These are phyloP conservation scores for Lithophane socia DNA, from an alignment of 2,888 invertebrate species.

Conservation along the genomic window DNA sequence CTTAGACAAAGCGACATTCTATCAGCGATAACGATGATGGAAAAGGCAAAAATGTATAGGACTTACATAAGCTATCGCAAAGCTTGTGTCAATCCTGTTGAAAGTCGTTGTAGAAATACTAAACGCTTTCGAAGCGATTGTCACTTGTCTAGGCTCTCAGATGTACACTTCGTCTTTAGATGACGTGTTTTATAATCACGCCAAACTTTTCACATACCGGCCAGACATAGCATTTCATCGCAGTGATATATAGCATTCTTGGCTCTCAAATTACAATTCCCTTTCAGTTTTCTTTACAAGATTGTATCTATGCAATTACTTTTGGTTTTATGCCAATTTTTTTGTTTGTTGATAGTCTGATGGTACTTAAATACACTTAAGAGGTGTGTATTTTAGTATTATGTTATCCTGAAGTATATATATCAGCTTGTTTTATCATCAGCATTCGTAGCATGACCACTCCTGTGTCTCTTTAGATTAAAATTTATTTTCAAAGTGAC, in stretches of 20 bases:
- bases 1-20: too few relatives aligned
- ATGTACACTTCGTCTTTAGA: neutral
- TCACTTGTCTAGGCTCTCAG: neutral
- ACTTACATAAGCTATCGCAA: too few relatives aligned
- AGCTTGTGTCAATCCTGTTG: too few relatives aligned
- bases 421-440: neutral
- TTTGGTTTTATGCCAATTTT: conserved; percentile 33
- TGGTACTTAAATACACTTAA: neutral
- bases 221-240: conserved; percentile 6
- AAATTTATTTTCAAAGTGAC: neutral
- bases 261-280: conserved; percentile 46
- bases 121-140: too few relatives aligned
- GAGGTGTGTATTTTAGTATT: too few relatives aligned
- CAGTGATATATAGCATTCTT: conserved; percentile 41
- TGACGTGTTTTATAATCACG: neutral
- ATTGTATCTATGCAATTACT: conserved; percentile 18
- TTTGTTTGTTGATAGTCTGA: conserved; percentile 3
- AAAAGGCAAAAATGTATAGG: too few relatives aligned
- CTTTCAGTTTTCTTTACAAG: conserved; percentile 31
- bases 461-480: too few relatives aligned
- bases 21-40: too few relatives aligned
- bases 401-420: neutral
- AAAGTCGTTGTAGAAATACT: too few relatives aligned
- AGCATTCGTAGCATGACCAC: neutral
- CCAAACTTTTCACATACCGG: conserved; percentile 7